Evolutionary conservation across 1,140 invertebrate species (phyloP), one percentile per base, ranked within the genome.

Genomic region (Caenorhabditis tropicalis): DNA sequence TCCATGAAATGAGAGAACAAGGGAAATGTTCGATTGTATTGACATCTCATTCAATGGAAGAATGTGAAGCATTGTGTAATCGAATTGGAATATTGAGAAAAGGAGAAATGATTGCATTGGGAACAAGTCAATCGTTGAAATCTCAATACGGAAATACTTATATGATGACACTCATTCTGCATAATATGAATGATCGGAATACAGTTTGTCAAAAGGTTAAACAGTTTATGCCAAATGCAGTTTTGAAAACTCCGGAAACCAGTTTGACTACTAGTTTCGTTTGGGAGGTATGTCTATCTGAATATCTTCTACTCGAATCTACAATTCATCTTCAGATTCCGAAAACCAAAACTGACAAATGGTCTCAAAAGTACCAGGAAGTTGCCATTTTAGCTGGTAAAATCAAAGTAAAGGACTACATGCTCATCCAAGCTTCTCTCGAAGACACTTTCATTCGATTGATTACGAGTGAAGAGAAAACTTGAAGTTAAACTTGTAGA

Each of bases 61-160:
- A 90, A 65, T 89, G 86, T 33, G 90, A 90, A 39, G 89, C 89
- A 27, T 70, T 90, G 16, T 90, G 90, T 46, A 86, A 84, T 10
- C n/a, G 85, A 49, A 74, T 91, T 12, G 90, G 79, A 27, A 87
- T 90, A 24, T 86, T 90, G 83, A 80, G 60, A 39, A 92, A 93
- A 87, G 93, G 93, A 49, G 86, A 90, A 84, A 90, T 93, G 58
- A 90, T 90, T 36, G 93, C 92, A 87, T 86, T 93, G 9, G 93
- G 92, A 29, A 91, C 89, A 86, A 91, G 92, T 43, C 92, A 93
- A 83, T 90, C 92, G 86, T 85, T 93, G 0, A 93, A 93, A 87
- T 85, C 92, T 80, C 91, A 51, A 24, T 74, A 43, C 16, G 65
- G 65, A 43, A 74, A 74, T 12, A 43, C 36, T 3, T 74, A 74